Base-by-base conservation (phyloP, 1,140 invertebrate species). In the Wasmannia auropunctata region DNA sequence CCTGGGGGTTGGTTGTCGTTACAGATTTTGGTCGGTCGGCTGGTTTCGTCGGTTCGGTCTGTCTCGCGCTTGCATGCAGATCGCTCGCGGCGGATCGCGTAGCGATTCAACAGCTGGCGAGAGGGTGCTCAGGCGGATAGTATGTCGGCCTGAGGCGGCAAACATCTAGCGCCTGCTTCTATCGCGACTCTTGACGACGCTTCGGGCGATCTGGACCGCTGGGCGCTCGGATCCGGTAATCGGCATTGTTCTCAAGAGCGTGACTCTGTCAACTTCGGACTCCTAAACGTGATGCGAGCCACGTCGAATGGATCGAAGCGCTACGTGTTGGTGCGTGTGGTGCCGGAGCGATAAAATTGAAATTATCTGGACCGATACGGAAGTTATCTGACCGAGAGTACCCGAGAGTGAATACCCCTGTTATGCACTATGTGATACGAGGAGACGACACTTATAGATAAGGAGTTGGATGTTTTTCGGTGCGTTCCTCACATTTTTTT, bases 1-100 rank as follows among this genome's bases (percentile, higher is more conserved):
- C 60, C 86, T 69, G 88, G 87, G 87, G 83, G 75, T 87, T 79
- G 65, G 58, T 84, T 40, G 67, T 85, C 51, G 80, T 63, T 58
- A 67, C 88, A 72, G 85, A 69, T 83, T 2, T 76, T 86, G 83
- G 49, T 72, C 75, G 58, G 79, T 56, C 34, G 62, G 40, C 75
- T 67, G 54, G 60, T 31, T 62, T 54, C n/a, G 40, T 49, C 40
- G 74, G 65, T 60, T 40, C 67, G 54, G 46, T n/a, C 25, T 10
- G 54, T 60, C 34, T 54, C 49, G 62, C 25, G 51, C 31, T 51
- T 31, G 65, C 65, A 19, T 34, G 76, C 16, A 25, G 65, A 31
- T 8, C 49, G 22, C 25, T 28, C 51, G 43, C 79, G 46, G 8
- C 63, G 63, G 22, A 16, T 25, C 58, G 51, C n/a, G 28, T 49